A percentile compares a stretch with the other conserved stretches of the same genome.
Conservation (phyloP, 2,888 invertebrate species). For the Aelia acuminata region DNA sequence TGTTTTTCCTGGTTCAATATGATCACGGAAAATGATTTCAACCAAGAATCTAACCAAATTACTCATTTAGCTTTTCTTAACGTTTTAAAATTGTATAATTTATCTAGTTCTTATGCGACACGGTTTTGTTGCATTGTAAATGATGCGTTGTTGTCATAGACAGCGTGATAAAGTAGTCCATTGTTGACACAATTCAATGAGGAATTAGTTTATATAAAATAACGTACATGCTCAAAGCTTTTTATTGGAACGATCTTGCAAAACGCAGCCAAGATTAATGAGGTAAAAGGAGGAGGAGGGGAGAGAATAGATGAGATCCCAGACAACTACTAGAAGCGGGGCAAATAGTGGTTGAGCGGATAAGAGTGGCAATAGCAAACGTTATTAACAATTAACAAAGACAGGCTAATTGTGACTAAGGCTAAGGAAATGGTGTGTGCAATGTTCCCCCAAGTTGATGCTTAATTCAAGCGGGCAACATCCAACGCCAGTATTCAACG, state of each 20-base stretch:
- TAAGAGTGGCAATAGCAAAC: background rate
- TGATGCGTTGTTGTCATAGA: too few species aligned
- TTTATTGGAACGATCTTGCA: background rate
- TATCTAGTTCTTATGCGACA: too few species aligned
- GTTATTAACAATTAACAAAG: conserved; percentile 28
- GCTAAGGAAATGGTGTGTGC: conserved; percentile 42
- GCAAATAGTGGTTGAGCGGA: background rate
- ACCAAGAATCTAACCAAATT: too few species aligned
- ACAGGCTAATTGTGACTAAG: conserved; percentile 8
- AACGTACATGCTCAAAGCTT: too few species aligned
- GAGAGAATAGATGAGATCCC: background rate
- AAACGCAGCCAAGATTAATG: background rate
- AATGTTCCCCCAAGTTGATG: conserved; percentile 2
- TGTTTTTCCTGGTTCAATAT: too few species aligned
- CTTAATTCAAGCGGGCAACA: background rate
- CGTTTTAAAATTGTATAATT: too few species aligned
- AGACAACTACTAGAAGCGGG: background rate
- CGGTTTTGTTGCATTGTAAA: too few species aligned
- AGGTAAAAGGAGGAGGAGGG: background rate
- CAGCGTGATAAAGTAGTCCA: too few species aligned
- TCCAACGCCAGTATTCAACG: conserved; percentile 14
- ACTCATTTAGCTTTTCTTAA: too few species aligned
- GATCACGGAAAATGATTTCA: too few species aligned
- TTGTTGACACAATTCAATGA: too few species aligned
- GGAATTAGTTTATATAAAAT: too few species aligned